Evolutionary conservation across 64 coral and sea anemone species (phyloP).

Genomic region (Stylophora pistillata): DNA sequence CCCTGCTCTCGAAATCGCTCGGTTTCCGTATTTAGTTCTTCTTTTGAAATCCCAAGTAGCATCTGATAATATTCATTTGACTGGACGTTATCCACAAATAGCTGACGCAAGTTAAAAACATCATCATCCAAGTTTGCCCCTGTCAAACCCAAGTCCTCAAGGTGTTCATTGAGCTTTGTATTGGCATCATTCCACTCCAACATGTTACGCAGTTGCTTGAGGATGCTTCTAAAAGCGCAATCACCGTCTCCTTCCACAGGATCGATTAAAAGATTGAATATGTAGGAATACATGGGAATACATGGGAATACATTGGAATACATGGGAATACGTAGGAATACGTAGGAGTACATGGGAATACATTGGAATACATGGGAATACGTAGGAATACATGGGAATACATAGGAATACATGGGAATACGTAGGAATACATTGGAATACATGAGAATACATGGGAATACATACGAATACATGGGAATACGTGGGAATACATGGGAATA

Average conservation of each 20-base stretch:
- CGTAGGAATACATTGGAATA: too few relatives aligned
- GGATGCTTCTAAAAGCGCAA: background rate
- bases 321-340: too few relatives aligned
- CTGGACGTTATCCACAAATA: conserved; percentile 34
- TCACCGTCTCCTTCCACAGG: conserved; percentile 1
- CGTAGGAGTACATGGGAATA: too few relatives aligned
- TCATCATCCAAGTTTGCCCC: background rate
- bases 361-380: too few relatives aligned
- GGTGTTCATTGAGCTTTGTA: background rate
- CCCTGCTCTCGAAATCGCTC: conserved; percentile 44
- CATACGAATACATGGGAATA: too few relatives aligned
- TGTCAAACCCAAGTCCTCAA: conserved; percentile 2
- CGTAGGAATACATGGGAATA: too few relatives aligned
- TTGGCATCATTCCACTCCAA: background rate
- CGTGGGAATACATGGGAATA: too few relatives aligned
- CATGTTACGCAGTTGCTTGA: background rate
- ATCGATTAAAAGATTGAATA: background rate
- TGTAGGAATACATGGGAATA: too few relatives aligned
- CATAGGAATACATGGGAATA: too few relatives aligned
- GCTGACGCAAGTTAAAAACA: conserved; percentile 6
- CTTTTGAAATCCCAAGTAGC: background rate
- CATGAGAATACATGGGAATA: too few relatives aligned
- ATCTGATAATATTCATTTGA: conserved; percentile 46
- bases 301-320: too few relatives aligned
- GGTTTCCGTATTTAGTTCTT: conserved; percentile 1